Evolutionary conservation across 2,797 vertebrate genomes (phyloP).

Genomic region (Argya squamiceps): DNA sequence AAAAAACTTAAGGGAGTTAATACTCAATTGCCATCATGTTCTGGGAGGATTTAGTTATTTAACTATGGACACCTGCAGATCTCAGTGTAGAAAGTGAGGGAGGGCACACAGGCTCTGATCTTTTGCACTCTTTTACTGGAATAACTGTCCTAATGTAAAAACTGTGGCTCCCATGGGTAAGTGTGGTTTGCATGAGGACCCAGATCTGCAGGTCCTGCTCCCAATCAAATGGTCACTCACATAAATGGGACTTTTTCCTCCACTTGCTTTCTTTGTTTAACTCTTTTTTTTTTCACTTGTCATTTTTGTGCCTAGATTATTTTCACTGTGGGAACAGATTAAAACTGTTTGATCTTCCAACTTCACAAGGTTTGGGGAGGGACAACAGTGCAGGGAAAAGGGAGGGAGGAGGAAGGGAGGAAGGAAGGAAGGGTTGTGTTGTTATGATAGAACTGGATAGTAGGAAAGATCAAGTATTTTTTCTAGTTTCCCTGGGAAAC

Average conservation of each 20-base stretch:
- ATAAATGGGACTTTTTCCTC: neutral
- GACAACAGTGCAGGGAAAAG: neutral
- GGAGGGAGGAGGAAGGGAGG: slow-evolving; percentile 40
- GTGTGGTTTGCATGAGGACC: neutral
- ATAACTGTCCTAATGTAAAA: neutral
- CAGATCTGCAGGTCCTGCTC: neutral
- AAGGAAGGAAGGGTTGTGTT: slow-evolving; percentile 69
- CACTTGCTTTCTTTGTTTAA: neutral
- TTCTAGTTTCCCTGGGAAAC: slow-evolving; percentile 54
- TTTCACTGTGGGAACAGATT: slow-evolving; percentile 54
- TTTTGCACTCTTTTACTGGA: neutral
- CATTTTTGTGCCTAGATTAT: slow-evolving; percentile 34
- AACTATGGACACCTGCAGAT: neutral
- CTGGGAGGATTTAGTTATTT: neutral
- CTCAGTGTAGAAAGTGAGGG: neutral
- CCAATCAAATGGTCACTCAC: neutral
- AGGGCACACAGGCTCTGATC: neutral
- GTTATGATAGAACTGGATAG: slow-evolving; percentile 48
- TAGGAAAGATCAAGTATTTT: slow-evolving; percentile 61
- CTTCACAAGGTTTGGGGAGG: slow-evolving; percentile 45
- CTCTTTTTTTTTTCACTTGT: neutral
- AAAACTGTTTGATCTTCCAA: slow-evolving; percentile 46
- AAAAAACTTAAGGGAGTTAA: neutral
- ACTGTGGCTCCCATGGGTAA: neutral
- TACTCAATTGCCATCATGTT: neutral